These are phyloP conservation scores for Aurelia sp. DNA, from an alignment of 30 jellyfish, hydroid and myxozoan genomes.

Conservation along the genomic window DNA sequence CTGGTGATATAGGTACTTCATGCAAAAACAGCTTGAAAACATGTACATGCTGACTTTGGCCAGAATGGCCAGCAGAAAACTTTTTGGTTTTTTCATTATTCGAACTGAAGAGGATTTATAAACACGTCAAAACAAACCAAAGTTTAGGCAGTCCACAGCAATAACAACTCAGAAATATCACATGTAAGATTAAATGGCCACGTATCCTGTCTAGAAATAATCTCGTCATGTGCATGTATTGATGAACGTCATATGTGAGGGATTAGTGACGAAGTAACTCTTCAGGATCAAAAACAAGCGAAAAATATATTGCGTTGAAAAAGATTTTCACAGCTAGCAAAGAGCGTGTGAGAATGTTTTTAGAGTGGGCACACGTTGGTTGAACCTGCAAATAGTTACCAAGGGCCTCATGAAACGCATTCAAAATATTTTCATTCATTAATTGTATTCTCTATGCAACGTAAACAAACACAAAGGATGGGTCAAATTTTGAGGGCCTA, in stretches of 20 bases:
- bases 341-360: too few relatives aligned
- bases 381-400: not conserved
- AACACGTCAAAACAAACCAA: too few relatives aligned
- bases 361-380: not conserved
- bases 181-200: not conserved
- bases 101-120: too few relatives aligned
- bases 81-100: too few relatives aligned
- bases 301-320: too few relatives aligned
- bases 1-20: too few relatives aligned
- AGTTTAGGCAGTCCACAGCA: too few relatives aligned
- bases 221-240: constrained; percentile 1
- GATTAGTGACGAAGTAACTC: constrained; percentile 8
- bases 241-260: constrained; percentile 20
- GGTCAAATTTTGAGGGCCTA: constrained; percentile 6
- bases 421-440: constrained; percentile 51
- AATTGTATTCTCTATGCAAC: constrained; percentile 49
- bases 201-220: not conserved
- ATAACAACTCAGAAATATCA: not conserved
- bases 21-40: too few relatives aligned
- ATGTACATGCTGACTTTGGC: too few relatives aligned
- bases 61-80: too few relatives aligned
- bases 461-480: constrained; percentile 14
- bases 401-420: not conserved
- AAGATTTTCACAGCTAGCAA: too few relatives aligned
- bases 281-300: too few relatives aligned